A percentile compares a stretch with the other conserved stretches of the same genome.
These are phyloP conservation scores for Atherix ibis DNA, from an alignment of 2,888 invertebrate genomes.

Conservation along the genomic window DNA sequence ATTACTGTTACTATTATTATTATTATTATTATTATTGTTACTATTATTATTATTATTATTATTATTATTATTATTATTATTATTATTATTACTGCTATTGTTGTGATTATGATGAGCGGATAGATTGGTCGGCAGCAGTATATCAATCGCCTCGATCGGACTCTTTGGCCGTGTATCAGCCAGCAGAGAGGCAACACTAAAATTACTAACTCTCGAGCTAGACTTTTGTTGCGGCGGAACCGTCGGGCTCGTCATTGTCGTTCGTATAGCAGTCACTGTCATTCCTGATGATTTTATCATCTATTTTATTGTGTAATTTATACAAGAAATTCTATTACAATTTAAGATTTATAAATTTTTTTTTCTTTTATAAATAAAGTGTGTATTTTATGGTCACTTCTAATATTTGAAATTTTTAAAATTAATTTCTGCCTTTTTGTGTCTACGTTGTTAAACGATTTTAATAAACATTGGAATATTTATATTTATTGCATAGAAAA, in stretches of 20 bases:
- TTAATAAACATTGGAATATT: too few relatives aligned
- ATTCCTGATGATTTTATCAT: constrained; percentile 36
- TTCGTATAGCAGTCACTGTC: constrained; percentile 46
- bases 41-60: constrained; percentile 5
- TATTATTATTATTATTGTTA: constrained; percentile 2
- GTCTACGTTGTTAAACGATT: not conserved
- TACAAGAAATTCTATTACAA: too few relatives aligned
- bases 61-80: constrained; percentile 2
- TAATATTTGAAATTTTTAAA: not conserved
- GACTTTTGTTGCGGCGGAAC: constrained; percentile 38
- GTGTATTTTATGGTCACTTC: not conserved
- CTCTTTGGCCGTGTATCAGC: constrained; percentile 60
- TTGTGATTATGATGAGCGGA: constrained; percentile 34
- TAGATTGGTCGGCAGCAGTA: constrained; percentile 26
- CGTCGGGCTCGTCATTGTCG: constrained; percentile 45
- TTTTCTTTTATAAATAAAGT: constrained; percentile 4
- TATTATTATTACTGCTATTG: constrained; percentile 9
- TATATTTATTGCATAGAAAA: too few relatives aligned
- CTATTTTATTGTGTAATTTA: constrained; percentile 13
- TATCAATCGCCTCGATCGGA: constrained; percentile 15
- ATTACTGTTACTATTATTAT: too few relatives aligned
- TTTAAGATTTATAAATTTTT: constrained; percentile 5
- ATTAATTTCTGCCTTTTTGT: not conserved
- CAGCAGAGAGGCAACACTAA: constrained; percentile 77
- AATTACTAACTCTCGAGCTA: constrained; percentile 51